phyloP scores from a whole-genome alignment of 2,888 invertebrate genomes.

The Aphelenchoides bicaudatus region DNA sequence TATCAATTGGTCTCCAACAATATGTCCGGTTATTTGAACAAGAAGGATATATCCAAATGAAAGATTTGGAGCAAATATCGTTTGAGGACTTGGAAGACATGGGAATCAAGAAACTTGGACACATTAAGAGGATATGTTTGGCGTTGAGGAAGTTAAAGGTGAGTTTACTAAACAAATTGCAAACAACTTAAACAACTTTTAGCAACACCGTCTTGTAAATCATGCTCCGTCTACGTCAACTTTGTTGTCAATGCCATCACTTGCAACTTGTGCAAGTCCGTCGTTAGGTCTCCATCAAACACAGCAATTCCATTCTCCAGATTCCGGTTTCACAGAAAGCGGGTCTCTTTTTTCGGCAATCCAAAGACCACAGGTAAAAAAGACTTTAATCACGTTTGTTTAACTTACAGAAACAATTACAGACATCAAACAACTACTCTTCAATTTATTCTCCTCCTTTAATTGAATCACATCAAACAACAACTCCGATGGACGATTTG shows the following conservation, averaged over 20 bases:
- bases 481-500: too few species aligned
- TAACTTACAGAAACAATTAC: too few species aligned
- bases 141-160: slow-evolving; percentile 88
- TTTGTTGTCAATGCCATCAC: neutral
- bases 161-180: neutral
- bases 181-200: neutral
- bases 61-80: slow-evolving; percentile 83
- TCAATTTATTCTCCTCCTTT: too few species aligned
- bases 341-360: too few species aligned
- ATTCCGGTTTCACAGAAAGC: slow-evolving; percentile 14
- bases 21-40: slow-evolving; percentile 83
- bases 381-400: too few species aligned
- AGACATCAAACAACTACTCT: too few species aligned
- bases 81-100: slow-evolving; percentile 99
- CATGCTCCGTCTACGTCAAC: neutral
- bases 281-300: neutral
- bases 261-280: neutral
- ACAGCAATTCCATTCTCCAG: slow-evolving; percentile 2
- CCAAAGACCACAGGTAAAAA: too few species aligned
- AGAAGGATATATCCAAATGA: slow-evolving; percentile 88
- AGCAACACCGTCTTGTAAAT: neutral
- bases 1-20: slow-evolving; percentile 82
- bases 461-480: too few species aligned
- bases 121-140: slow-evolving; percentile 94
- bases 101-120: slow-evolving; percentile 71